phyloP scores from a whole-genome alignment of 1,140 invertebrate genomes.

The Holotrichia oblita region DNA sequence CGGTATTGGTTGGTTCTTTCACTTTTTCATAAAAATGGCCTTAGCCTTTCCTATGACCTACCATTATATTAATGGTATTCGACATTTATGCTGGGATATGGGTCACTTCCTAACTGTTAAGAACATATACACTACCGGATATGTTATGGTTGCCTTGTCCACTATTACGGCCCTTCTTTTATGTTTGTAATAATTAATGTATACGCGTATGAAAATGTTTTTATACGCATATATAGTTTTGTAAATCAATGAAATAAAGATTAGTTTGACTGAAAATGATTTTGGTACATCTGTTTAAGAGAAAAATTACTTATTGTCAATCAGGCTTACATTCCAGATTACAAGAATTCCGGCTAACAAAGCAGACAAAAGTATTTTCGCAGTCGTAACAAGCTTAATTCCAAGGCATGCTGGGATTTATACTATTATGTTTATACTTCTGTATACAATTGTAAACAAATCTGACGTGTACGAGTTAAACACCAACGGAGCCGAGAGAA shows the following conservation, averaged over 20 bases:
- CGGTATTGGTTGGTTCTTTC: neutral
- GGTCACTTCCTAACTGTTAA: constrained; percentile 42
- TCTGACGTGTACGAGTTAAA: neutral
- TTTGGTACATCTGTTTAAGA: too few relatives aligned
- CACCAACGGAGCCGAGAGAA: neutral
- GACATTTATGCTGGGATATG: constrained; percentile 48
- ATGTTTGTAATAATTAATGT: neutral
- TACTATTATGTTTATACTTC: too few relatives aligned
- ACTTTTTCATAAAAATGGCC: constrained; percentile 42
- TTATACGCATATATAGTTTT: too few relatives aligned
- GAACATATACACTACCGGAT: constrained; percentile 46
- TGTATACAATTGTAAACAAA: neutral
- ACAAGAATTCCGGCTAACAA: neutral
- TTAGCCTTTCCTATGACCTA: constrained; percentile 46
- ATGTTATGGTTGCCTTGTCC: constrained; percentile 42
- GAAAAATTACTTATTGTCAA: too few relatives aligned
- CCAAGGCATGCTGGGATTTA: too few relatives aligned
- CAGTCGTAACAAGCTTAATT: too few relatives aligned
- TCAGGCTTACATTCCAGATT: neutral
- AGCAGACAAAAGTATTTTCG: too few relatives aligned
- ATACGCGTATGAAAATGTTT: too few relatives aligned
- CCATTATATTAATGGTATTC: constrained; percentile 47
- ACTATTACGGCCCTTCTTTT: neutral
- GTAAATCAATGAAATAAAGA: too few relatives aligned
- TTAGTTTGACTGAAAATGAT: too few relatives aligned